Evolutionary conservation across 2,888 invertebrate genomes (phyloP), one percentile per base, ranked within the genome.

Genomic region (Caenorhabditis uteleia): DNA sequence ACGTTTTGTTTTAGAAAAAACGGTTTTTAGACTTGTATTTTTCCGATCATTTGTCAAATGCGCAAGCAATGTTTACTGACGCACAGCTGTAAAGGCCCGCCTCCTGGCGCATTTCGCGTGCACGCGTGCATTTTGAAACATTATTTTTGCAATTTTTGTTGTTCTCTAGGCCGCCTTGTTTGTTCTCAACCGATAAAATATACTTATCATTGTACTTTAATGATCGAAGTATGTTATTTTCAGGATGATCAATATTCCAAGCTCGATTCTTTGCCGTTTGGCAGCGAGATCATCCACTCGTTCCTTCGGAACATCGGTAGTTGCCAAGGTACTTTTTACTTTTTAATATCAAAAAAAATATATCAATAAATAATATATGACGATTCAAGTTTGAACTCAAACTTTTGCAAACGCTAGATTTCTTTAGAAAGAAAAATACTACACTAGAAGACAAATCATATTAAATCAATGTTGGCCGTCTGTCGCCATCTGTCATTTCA

Each of bases 171-270:
- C n/a, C n/a, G n/a, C n/a, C n/a, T n/a, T n/a, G n/a, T n/a, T 42
- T 26, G 14, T 26, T 12, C 5, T 42, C 26, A 7, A 7, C 6
- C 42, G 20, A 20, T 45, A n/a, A n/a, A n/a, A n/a, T n/a, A 29
- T 10, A 29, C 31, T 14, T 14, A 29, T 29, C 31, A 29, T 29
- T 29, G 7, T 29, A 29, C 7, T 7, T 39, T 7, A 10, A 10
- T 39, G 7, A 20, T 39, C 6, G 26, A 48, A 31, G 33, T 33
- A 31, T 29, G 2, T 10, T 4, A 16, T 29, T 62, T 65, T 42
- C 50, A 65, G 59, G 43, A 65, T 65, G 65, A 43, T 65, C 29
- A 56, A 57, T 38, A 50, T 65, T 59, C 59, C 65, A 42, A 48
- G 29, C 36, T 50, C 65, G 31, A 45, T 65, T 38, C 48, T 59